Base-by-base conservation (phyloP, 1,140 invertebrate genomes). In the Carcinoscorpius rotundicauda region DNA sequence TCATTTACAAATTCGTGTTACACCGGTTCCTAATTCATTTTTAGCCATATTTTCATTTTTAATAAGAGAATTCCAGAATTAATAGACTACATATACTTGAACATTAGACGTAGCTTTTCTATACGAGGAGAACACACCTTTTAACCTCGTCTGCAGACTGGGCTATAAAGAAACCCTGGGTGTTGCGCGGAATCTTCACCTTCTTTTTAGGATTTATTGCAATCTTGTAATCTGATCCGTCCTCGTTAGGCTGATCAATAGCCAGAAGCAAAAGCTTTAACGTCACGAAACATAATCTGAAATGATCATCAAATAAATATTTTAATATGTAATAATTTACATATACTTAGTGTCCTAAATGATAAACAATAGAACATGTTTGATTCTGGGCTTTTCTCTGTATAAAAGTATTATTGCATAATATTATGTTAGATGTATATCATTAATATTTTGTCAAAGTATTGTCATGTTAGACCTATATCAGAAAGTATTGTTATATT, bases 71-170 rank as follows among this genome's bases (percentile, higher is more conserved):
- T 29, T 29, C 29, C 29, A 29, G 29, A 29, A 29, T 29, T 29
- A 29, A 0, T 29, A 29, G 29, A 29, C 29, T 29, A 29, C 29
- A 29, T 1, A 29, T 29, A 29, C 29, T 29, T 2, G 0, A 29
- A 29, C 29, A 29, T 29, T 29, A 92, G 75, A 95, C 91, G 55
- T 87, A 85, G 52, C 91, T 91, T 77, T 96, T 94, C 69, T 96
- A 91, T 81, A 98, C 95, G 72, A 98, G 98, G 1, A 51, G 61
- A 51, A 74, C 71, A 78, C 79, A 98, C 97, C 96, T 87, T 85
- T 99, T 99, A 29, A 98, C 97, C 84, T 99, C 97, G 80, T 99
- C 97, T 50, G 96, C 96, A 71, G 95, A 98, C 82, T 99, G 96
- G 73, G 97, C 97, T 78, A 99, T 98, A 79, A 99, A 99, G 81